Evolutionary conservation across 2,113 vertebrate genomes (phyloP), one percentile per base, ranked within the genome.

Genomic region (Pelecanus crispus): DNA sequence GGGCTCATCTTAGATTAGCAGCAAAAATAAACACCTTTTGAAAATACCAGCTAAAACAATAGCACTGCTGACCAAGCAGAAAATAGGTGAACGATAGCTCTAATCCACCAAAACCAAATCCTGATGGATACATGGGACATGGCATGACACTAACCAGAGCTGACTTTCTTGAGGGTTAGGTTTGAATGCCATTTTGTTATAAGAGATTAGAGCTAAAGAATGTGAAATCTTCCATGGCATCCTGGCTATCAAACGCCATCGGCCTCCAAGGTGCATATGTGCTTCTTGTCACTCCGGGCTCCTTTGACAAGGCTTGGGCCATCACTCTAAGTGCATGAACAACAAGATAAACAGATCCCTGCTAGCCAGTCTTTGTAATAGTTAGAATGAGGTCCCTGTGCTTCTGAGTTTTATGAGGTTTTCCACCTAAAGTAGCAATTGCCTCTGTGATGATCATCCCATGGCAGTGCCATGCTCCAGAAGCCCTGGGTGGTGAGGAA

Each of bases 141-240:
- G 42, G 34, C 55, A 63, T 49, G 86, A 96, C 56, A 66, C 32
- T 91, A 75, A 92, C 66, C 82, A 95, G 82, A 77, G 17, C 71
- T 66, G 49, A 62, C 82, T 93, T 95, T 95, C 88, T 58, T 0
- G 1, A 67, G 72, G 21, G 44, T 93, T 85, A 70, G 50, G 38
- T 77, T 89, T 88, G 75, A 94, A 94, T 93, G 92, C 50, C 61
- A 45, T 94, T 97, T 96, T 82, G 79, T 96, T 97, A 85, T 90
- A 93, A 88, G 87, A 94, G 65, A 95, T 94, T 97, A 95, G 71
- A 92, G 59, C 31, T 58, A 65, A 94, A 97, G 95, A 97, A 90
- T 88, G 94, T 6, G 11, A 95, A 86, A 82, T 90, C 82, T 95
- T 93, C 59, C 86, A 25, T 71, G 50, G 47, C 62, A 90, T 88